Conservation (phyloP, 2,113 vertebrate genomes). For the Corythornis madagascariensis region DNA sequence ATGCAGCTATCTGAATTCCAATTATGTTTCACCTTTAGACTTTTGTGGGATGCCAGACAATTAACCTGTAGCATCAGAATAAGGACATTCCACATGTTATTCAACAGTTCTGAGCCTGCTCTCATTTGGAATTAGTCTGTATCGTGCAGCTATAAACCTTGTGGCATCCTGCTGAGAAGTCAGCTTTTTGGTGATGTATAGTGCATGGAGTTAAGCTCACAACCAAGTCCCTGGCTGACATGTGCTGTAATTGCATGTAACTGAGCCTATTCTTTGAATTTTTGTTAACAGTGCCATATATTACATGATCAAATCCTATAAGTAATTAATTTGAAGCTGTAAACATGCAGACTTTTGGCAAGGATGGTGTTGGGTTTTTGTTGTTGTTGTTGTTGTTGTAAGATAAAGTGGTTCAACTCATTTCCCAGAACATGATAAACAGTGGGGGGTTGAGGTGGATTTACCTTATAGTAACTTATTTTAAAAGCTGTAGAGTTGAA, state of each 20-base stretch:
- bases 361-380: not conserved
- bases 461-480: not conserved
- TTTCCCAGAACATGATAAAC: not conserved
- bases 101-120: not conserved
- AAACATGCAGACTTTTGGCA: not conserved
- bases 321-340: not conserved
- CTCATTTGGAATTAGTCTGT: not conserved
- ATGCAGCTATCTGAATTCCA: conserved; percentile 5
- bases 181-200: not conserved
- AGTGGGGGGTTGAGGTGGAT: not conserved
- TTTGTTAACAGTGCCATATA: not conserved
- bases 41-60: not conserved
- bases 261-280: not conserved
- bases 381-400: not conserved
- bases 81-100: not conserved
- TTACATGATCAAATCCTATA: not conserved
- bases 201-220: not conserved
- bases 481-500: not conserved
- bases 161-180: not conserved
- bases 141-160: not conserved
- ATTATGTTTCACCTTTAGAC: conserved; percentile 1
- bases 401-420: not conserved
- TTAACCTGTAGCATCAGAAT: not conserved
- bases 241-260: not conserved
- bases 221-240: not conserved